Evolutionary conservation across 2,113 vertebrate genomes (phyloP).

Genomic region (Zapus hudsonius): DNA sequence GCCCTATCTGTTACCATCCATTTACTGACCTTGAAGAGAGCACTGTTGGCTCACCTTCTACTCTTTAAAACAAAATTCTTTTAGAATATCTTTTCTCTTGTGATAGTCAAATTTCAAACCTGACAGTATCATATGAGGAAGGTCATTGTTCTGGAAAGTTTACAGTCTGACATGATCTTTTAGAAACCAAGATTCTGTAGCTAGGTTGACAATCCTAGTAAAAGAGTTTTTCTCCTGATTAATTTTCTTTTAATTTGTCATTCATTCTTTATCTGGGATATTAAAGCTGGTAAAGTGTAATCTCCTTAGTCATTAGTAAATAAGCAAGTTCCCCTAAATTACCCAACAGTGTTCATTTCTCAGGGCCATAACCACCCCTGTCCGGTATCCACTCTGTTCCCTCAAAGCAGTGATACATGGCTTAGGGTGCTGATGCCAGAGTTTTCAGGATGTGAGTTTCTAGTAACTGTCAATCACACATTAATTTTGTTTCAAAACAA

Average conservation of each 20-base stretch:
- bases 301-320: not conserved
- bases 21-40: not conserved
- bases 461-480: not conserved
- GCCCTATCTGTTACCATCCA: not conserved
- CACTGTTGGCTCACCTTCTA: not conserved
- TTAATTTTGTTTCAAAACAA: constrained; percentile 1
- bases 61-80: not conserved
- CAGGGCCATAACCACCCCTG: not conserved
- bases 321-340: not conserved
- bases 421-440: not conserved
- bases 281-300: not conserved
- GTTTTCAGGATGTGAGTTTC: not conserved
- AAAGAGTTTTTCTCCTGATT: not conserved
- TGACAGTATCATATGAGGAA: not conserved
- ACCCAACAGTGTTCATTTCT: not conserved
- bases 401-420: not conserved
- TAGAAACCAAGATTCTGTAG: not conserved
- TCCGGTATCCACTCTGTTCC: not conserved
- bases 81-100: not conserved
- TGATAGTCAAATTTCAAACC: not conserved
- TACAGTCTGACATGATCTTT: not conserved
- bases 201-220: not conserved
- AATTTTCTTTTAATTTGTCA: not conserved
- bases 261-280: not conserved
- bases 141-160: not conserved